A percentile compares a stretch with the other conserved stretches of the same genome.
phyloP scores from a whole-genome alignment of 1,140 invertebrate genomes.

The Rhagoletis zephyria region DNA sequence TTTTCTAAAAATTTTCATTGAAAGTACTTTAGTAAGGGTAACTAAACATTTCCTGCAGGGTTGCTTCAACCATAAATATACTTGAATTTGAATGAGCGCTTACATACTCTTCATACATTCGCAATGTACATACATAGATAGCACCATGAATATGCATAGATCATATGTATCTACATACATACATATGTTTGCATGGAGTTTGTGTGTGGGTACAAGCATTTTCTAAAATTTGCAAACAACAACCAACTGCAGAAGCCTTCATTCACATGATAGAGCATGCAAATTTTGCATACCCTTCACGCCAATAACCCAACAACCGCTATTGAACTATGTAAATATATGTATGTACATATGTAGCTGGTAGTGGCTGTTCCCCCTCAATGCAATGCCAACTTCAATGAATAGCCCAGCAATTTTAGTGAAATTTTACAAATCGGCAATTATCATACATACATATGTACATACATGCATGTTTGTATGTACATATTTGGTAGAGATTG shows the following conservation, averaged over 20 bases:
- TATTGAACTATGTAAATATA: not conserved
- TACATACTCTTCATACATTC: too few relatives aligned
- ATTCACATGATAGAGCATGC: slow-evolving; percentile 43
- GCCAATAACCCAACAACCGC: not conserved
- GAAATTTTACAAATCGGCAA: slow-evolving; percentile 49
- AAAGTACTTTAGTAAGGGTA: too few relatives aligned
- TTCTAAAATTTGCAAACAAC: not conserved
- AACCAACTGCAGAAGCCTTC: slow-evolving; percentile 6
- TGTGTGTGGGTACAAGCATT: slow-evolving; percentile 17
- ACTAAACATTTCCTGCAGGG: too few relatives aligned
- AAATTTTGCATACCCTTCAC: slow-evolving; percentile 44
- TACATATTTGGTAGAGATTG: not conserved
- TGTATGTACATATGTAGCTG: not conserved
- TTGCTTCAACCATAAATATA: not conserved
- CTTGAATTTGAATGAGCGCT: not conserved
- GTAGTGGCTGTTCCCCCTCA: not conserved
- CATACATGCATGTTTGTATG: not conserved
- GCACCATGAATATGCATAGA: not conserved
- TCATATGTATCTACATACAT: not conserved
- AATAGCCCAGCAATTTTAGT: slow-evolving; percentile 33
- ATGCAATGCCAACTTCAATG: not conserved
- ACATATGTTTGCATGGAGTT: not conserved
- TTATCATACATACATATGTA: slow-evolving; percentile 13
- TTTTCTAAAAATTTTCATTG: too few relatives aligned
- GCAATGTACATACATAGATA: not conserved